Conservation (phyloP, 2,888 invertebrate species). For the Diaperis boleti region DNA sequence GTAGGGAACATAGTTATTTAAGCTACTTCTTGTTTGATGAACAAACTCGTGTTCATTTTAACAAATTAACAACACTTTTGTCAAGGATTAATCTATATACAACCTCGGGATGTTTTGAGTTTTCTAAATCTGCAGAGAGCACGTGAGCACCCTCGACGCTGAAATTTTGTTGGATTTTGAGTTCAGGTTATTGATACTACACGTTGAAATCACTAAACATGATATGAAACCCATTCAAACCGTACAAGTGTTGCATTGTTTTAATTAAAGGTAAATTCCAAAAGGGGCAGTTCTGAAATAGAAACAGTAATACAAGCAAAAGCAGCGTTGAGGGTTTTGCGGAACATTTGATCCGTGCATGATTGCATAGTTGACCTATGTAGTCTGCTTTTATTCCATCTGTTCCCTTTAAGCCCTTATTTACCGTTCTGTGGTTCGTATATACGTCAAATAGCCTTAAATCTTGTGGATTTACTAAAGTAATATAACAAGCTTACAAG, state of each 20-base stretch:
- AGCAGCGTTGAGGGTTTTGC: conserved; percentile 15
- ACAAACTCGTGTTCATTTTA: too few species aligned
- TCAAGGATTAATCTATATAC: too few species aligned
- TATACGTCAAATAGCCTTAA: conserved; percentile 44
- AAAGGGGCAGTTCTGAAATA: conserved; percentile 7
- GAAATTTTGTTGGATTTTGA: too few species aligned
- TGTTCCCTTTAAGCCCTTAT: conserved; percentile 45
- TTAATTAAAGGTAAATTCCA: conserved; percentile 7
- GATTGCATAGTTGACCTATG: conserved; percentile 44
- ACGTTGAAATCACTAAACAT: conserved; percentile 3
- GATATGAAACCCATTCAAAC: conserved; percentile 7
- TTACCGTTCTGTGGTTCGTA: conserved; percentile 40
- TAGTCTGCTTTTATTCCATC: conserved; percentile 41
- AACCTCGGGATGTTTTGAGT: too few species aligned
- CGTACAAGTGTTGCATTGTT: conserved; percentile 6
- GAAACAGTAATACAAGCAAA: conserved; percentile 21
- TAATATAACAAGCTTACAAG: conserved; percentile 45
- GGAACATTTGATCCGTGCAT: conserved; percentile 39
- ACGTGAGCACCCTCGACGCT: too few species aligned
- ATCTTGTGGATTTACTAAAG: conserved; percentile 40
- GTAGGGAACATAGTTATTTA: too few species aligned
- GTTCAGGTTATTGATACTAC: too few species aligned
- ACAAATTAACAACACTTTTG: too few species aligned
- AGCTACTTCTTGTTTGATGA: too few species aligned
- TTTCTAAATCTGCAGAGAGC: too few species aligned